A percentile compares a stretch with the other conserved stretches of the same genome.
Conservation (phyloP, 2,888 invertebrate genomes). For the Tigriopus californicus region DNA sequence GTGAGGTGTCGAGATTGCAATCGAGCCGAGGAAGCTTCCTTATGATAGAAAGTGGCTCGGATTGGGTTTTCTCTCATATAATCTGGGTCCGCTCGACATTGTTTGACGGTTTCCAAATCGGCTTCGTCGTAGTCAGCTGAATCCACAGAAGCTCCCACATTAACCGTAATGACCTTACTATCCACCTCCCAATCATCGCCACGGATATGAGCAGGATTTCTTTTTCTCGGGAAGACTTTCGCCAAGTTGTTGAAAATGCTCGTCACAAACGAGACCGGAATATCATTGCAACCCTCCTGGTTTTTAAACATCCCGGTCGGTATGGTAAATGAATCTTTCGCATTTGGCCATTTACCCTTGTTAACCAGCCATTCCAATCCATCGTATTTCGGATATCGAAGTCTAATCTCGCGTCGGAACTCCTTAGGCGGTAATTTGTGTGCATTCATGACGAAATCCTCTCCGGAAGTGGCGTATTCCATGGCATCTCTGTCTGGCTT, state of each 20-base stretch:
- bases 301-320: conserved; percentile 14
- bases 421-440: not conserved
- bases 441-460: conserved; percentile 13
- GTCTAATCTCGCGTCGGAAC: not conserved
- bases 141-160: not conserved
- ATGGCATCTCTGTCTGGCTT: not conserved
- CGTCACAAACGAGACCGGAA: not conserved
- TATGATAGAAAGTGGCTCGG: conserved; percentile 8
- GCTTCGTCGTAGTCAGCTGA: not conserved
- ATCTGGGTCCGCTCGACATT: not conserved
- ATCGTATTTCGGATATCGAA: conserved; percentile 12
- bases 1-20: not conserved
- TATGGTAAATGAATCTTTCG: conserved; percentile 10
- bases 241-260: conserved; percentile 6
- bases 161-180: conserved; percentile 6
- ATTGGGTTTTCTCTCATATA: conserved; percentile 12
- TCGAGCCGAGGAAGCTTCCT: not conserved
- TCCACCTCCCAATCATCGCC: not conserved
- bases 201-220: conserved; percentile 2
- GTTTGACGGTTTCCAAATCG: not conserved
- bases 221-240: not conserved
- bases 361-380: conserved; percentile 7
- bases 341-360: not conserved
- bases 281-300: conserved; percentile 1
- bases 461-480: conserved; percentile 3